Base-by-base conservation (phyloP, 1,140 invertebrate genomes). In the Drosophila nigrodunni region DNA sequence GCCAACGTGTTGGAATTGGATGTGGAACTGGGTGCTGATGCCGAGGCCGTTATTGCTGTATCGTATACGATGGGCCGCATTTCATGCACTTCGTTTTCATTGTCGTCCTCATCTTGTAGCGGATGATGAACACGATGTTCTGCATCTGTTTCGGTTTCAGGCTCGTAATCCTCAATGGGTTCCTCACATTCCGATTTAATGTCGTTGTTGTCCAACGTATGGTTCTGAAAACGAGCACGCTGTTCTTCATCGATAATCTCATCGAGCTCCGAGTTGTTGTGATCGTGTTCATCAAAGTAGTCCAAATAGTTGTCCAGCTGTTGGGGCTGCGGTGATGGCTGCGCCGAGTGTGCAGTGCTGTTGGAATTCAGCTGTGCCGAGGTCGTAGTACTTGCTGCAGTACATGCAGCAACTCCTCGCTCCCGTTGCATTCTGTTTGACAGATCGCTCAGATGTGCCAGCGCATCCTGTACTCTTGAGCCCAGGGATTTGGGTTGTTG, bases 151-250 rank as follows among this genome's bases (percentile, higher is more conserved):
- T 85, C 74, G 2, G 69, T 54, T 21, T 80, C 77, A 2, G 44
- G 75, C 7, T 86, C 86, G 34, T 77, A 89, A 1, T 92, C 90
- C 62, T 92, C 91, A 6, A 55, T 74, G 7, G 82, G 78, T 30
- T 91, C 90, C 52, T 92, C 90, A 46, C 90, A 92, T 60, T 92
- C 91, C 0, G 91, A 92, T 57, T 92, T 92, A 7, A 92, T 92
- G 59, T 92, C 90, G 49, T 91, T 90, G 72, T 79, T 80, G 11
- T 87, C 80, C 13, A 91, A n/a, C 15, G 61, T 43, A 35, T 79
- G 80, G 49, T 43, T 79, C 55, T 85, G 85, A 21, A 74, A 80
- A 34, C 78, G 66, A 37, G 58, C 18, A 35, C 72, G 50, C 43
- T 88, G 76, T 46, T 90, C 88, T 11, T 88, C 88, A 21, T 91